These are phyloP conservation scores for Nettapus auritus DNA, from an alignment of 2,113 vertebrate genomes.

Conservation along the genomic window DNA sequence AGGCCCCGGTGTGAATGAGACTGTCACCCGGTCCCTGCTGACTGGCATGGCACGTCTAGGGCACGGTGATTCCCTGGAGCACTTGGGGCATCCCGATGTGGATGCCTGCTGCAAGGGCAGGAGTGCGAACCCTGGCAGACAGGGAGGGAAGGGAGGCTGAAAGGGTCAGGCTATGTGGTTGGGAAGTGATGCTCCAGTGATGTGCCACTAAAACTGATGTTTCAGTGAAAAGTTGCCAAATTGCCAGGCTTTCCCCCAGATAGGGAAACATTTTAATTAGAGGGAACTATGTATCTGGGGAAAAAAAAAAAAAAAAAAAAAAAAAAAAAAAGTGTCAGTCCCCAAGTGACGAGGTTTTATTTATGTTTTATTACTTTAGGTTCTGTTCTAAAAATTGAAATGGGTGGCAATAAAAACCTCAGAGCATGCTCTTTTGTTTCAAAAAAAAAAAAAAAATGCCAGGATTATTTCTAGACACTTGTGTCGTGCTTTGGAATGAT, in stretches of 20 bases:
- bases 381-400: background rate
- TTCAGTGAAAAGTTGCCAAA: background rate
- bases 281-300: background rate
- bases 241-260: background rate
- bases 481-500: background rate
- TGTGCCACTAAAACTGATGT: fast-evolving
- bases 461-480: background rate
- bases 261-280: background rate
- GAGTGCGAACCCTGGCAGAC: background rate
- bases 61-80: background rate
- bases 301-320: background rate
- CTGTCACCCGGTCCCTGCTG: background rate
- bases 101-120: background rate
- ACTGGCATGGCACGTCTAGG: fast-evolving
- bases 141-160: background rate
- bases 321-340: background rate
- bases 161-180: background rate
- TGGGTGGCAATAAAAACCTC: background rate
- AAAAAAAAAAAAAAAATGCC: background rate
- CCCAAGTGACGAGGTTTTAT: background rate
- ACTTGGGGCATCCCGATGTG: background rate
- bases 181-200: background rate
- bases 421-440: background rate
- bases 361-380: background rate
- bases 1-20: fast-evolving